A percentile compares a stretch with the other conserved stretches of the same genome.
Evolutionary conservation across 2,888 invertebrate species (phyloP).

Genomic region (Lepetodrilus schrolli): DNA sequence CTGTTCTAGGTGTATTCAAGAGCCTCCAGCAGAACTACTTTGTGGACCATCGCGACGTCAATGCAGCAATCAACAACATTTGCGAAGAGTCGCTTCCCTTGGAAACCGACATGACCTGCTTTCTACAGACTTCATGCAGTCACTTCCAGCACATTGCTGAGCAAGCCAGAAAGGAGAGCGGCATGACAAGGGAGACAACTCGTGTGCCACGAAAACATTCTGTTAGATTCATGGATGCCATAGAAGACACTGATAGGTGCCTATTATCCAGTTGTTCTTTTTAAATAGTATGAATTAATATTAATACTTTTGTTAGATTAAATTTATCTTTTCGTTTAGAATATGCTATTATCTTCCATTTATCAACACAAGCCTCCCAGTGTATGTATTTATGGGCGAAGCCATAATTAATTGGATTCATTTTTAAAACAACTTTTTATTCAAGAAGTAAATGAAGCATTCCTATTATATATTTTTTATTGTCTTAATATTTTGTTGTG

Average conservation of each 20-base stretch:
- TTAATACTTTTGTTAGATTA: too few relatives aligned
- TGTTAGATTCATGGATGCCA: slow-evolving; percentile 50
- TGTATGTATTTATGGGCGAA: too few relatives aligned
- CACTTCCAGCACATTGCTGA: slow-evolving; percentile 66
- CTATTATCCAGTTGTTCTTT: too few relatives aligned
- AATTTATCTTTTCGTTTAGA: too few relatives aligned
- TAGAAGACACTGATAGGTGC: slow-evolving; percentile 47
- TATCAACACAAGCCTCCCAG: too few relatives aligned
- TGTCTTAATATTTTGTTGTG: too few relatives aligned
- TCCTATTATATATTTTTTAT: too few relatives aligned
- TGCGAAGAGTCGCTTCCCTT: slow-evolving; percentile 81
- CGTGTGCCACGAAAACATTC: slow-evolving; percentile 25
- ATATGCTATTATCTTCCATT: too few relatives aligned
- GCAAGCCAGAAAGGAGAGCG: slow-evolving; percentile 40
- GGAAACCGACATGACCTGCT: slow-evolving; percentile 83
- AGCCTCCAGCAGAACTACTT: slow-evolving; percentile 80
- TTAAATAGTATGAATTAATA: too few relatives aligned
- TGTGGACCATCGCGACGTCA: slow-evolving; percentile 81
- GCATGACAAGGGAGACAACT: slow-evolving; percentile 20
- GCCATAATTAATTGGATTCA: too few relatives aligned
- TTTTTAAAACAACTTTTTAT: too few relatives aligned
- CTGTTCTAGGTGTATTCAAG: slow-evolving; percentile 72
- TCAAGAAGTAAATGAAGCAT: too few relatives aligned
- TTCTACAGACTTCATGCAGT: slow-evolving; percentile 77
- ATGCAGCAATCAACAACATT: slow-evolving; percentile 81